phyloP scores from a whole-genome alignment of 2,797 vertebrate genomes.

The Sebastes cheni region DNA sequence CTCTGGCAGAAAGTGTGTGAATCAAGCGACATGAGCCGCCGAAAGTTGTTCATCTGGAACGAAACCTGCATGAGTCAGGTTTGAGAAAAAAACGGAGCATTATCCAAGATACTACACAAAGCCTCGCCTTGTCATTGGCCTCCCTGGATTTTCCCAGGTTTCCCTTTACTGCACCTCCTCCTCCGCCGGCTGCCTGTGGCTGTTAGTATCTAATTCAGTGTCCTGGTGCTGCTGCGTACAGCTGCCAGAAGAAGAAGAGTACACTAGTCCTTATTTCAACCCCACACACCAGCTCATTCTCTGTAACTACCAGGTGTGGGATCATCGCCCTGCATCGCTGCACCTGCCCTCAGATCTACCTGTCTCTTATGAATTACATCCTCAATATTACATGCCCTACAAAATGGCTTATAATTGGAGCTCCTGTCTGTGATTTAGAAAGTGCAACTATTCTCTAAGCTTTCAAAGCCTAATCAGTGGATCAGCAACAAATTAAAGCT shows the following conservation, averaged over 20 bases:
- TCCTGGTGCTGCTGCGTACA: conserved; percentile 34
- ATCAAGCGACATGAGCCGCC: conserved; percentile 4
- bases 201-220: conserved; percentile 53
- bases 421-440: neutral
- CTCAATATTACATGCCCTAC: neutral
- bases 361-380: conserved; percentile 3
- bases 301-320: conserved; percentile 11
- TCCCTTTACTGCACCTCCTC: conserved; percentile 47
- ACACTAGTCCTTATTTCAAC: conserved; percentile 16
- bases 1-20: conserved; percentile 46
- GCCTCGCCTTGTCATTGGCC: conserved; percentile 44
- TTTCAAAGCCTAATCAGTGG: neutral
- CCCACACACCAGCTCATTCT: conserved; percentile 3
- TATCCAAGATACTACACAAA: conserved; percentile 52
- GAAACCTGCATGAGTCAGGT: conserved; percentile 46
- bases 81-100: conserved; percentile 11
- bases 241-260: conserved; percentile 39
- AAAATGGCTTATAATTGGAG: neutral
- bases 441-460: neutral
- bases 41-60: neutral
- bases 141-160: conserved; percentile 49
- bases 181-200: conserved; percentile 42
- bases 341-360: neutral
- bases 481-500: neutral
- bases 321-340: conserved; percentile 4